Evolutionary conservation across 2,797 vertebrate genomes (phyloP).

Genomic region (Tapera naevia): DNA sequence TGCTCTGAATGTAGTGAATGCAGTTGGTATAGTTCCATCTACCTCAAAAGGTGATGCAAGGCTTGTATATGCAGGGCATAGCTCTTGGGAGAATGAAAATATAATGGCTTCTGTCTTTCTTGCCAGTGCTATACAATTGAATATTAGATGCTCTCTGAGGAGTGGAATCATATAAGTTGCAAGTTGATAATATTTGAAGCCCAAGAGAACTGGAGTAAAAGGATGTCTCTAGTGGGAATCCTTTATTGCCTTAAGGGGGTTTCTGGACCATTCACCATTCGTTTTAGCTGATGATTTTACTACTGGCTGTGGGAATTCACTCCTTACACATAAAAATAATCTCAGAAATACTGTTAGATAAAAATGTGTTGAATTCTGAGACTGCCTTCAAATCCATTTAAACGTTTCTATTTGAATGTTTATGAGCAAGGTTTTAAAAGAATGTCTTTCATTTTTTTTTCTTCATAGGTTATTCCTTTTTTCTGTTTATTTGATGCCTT

Average conservation of each 20-base stretch:
- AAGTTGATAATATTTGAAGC: not conserved
- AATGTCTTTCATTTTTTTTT: not conserved
- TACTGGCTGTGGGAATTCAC: not conserved
- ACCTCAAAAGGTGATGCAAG: not conserved
- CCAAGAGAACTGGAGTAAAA: not conserved
- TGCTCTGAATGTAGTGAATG: not conserved
- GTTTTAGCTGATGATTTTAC: not conserved
- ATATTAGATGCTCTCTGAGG: not conserved
- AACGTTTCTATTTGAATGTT: not conserved
- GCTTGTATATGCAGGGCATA: not conserved
- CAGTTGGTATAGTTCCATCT: not conserved
- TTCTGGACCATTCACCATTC: not conserved
- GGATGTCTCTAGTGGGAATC: not conserved
- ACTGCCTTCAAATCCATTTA: not conserved
- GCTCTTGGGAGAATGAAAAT: not conserved
- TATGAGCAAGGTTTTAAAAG: not conserved
- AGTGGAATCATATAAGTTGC: not conserved
- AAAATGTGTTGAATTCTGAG: not conserved
- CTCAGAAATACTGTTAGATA: not conserved
- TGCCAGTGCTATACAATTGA: not conserved
- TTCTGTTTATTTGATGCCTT: not conserved
- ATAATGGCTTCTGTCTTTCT: not conserved
- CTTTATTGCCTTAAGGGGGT: not conserved
- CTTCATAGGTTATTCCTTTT: not conserved
- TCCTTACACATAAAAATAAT: not conserved